Percentiles rank a stretch among this genome's conserved stretches.
These are phyloP conservation scores for Hirundichthys speculiger DNA, from an alignment of 2,113 vertebrate species.

Conservation along the genomic window DNA sequence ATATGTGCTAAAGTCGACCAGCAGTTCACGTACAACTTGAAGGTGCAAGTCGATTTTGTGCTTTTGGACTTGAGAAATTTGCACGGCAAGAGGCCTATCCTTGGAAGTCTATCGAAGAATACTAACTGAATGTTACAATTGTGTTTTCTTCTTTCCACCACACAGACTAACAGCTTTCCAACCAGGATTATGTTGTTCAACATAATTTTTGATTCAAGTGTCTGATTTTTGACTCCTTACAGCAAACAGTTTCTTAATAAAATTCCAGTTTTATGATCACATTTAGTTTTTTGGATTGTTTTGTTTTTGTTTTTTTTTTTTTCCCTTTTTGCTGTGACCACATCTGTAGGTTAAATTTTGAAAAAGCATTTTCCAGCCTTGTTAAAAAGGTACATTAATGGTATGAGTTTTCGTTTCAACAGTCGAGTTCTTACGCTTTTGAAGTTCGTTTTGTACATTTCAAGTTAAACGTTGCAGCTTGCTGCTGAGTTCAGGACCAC, in stretches of 20 bases:
- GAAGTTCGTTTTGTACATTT: constrained; percentile 9
- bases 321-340: constrained; percentile 25
- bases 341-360: constrained; percentile 15
- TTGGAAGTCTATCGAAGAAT: constrained; percentile 25
- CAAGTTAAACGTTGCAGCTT: constrained; percentile 21
- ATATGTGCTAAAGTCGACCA: constrained; percentile 50
- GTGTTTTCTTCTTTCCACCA: constrained; percentile 34
- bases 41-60: constrained; percentile 41
- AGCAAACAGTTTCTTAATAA: constrained; percentile 20
- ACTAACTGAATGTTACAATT: constrained; percentile 59
- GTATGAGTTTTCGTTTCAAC: not conserved
- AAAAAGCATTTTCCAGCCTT: constrained; percentile 21
- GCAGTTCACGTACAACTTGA: constrained; percentile 65
- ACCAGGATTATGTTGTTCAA: constrained; percentile 17
- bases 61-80: constrained; percentile 49
- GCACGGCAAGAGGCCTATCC: constrained; percentile 42
- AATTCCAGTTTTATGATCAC: constrained; percentile 21
- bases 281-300: not conserved
- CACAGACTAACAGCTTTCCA: constrained; percentile 24
- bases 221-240: constrained; percentile 28
- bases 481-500: constrained; percentile 45
- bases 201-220: constrained; percentile 21
- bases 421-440: not conserved
- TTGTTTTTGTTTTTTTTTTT: not conserved
- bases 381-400: not conserved